Percentiles rank a stretch among this genome's conserved stretches.
Evolutionary conservation across 2,888 invertebrate species (phyloP).

Genomic region (Epinotia bilunana): DNA sequence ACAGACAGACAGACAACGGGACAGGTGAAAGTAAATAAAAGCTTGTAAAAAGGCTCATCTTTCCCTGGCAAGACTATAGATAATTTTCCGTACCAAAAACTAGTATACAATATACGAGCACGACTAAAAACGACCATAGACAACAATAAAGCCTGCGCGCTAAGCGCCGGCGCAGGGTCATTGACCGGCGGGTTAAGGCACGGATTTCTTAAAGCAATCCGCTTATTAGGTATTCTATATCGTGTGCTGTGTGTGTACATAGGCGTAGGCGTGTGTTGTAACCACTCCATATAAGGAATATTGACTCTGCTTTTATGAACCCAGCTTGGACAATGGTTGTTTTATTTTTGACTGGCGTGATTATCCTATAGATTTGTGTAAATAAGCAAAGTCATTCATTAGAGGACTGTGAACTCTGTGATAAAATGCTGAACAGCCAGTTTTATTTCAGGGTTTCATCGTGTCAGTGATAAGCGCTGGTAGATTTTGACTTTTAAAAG

Average conservation of each 20-base stretch:
- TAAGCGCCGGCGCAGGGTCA: slow-evolving; percentile 70
- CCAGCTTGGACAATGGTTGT: not conserved
- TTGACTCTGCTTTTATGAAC: slow-evolving; percentile 49
- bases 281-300: slow-evolving; percentile 60
- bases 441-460: too few relatives aligned
- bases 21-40: too few relatives aligned
- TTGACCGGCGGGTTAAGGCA: slow-evolving; percentile 77
- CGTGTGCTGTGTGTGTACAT: slow-evolving; percentile 54
- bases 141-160: slow-evolving; percentile 77
- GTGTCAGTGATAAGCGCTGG: too few relatives aligned
- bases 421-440: not conserved
- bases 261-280: slow-evolving; percentile 57
- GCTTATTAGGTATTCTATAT: slow-evolving; percentile 79
- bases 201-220: slow-evolving; percentile 80
- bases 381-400: not conserved
- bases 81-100: not conserved
- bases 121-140: slow-evolving; percentile 66
- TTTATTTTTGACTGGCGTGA: not conserved
- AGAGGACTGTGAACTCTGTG: not conserved
- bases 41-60: too few relatives aligned
- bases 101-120: slow-evolving; percentile 45
- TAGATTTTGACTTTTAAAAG: too few relatives aligned
- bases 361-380: not conserved
- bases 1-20: too few relatives aligned
- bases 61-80: too few relatives aligned